Evolutionary conservation across 1,140 invertebrate genomes (phyloP), one percentile per base, ranked within the genome.

Genomic region (Magallana angulata): DNA sequence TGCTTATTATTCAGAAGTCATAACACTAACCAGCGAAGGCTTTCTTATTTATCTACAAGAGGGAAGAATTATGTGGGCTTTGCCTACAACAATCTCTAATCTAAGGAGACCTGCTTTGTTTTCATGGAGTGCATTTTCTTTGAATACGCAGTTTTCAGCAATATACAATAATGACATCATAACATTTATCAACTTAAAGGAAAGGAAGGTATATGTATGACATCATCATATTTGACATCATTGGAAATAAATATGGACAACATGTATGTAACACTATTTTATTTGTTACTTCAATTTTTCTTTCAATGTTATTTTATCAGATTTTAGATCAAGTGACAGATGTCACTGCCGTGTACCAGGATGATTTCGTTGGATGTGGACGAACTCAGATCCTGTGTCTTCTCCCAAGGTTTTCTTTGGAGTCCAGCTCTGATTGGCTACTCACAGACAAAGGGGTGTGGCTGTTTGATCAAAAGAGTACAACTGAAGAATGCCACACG

Each of bases 1-100:
- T 0, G 24, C 68, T 36, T 76, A 76, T 76, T 12, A 4, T 76
- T 76, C 68, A 76, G 68, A 76, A 30, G 36, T 76, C 24, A 48
- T 76, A 4, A 30, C 68, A 76, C 36, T 76, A 30, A 76, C 68
- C 24, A 76, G 18, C 30, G 68, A 76, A 30, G 68, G 68, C 9
- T 76, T 48, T 76, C 36, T 76, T 12, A 76, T 76, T 76, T 76
- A 76, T 30, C 24, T 76, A 76, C 68, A 76, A 76, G 18, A 76
- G 12, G 68, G 68, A 30, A 76, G 68, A 24, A 76, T 76, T 30
- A 12, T 76, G 5, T 76, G 68, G 68, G 68, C 68, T 1, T 30
- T 76, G 24, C 68, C 68, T 76, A 76, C 68, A 76, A 30, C 18
- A 30, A 76, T 76, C 9, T 76, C 68, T 12, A 4, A 36, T 30